Evolutionary conservation across 2,888 invertebrate genomes (phyloP).

Genomic region (Plebejus anna): DNA sequence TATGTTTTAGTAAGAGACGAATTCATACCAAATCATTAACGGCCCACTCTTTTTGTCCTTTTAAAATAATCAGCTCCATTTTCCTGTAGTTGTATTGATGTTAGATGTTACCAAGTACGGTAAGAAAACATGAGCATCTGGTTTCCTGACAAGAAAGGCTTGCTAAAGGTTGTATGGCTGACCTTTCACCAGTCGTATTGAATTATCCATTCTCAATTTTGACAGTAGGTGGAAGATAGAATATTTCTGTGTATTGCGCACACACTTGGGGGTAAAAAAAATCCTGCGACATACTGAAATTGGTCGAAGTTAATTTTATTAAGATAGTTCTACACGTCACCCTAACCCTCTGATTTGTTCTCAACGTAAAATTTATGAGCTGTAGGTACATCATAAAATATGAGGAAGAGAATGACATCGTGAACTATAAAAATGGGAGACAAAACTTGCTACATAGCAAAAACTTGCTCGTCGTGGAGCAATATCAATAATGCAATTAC

Average conservation of each 20-base stretch:
- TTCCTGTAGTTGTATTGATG: too few relatives aligned
- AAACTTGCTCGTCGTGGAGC: not conserved
- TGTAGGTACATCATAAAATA: not conserved
- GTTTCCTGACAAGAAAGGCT: too few relatives aligned
- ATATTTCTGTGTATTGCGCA: not conserved
- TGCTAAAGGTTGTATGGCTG: too few relatives aligned
- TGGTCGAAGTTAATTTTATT: not conserved
- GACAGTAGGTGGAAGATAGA: too few relatives aligned
- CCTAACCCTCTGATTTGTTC: not conserved
- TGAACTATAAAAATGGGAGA: slow-evolving; percentile 6
- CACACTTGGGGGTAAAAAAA: not conserved
- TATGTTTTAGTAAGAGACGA: not conserved
- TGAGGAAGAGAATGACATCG: not conserved
- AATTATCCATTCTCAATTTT: too few relatives aligned
- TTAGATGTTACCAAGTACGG: too few relatives aligned
- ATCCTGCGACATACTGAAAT: not conserved
- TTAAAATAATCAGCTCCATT: too few relatives aligned
- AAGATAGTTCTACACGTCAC: not conserved
- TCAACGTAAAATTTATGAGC: not conserved
- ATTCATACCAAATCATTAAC: not conserved
- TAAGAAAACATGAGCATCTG: too few relatives aligned
- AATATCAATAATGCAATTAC: slow-evolving; percentile 12
- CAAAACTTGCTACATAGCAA: slow-evolving; percentile 5
- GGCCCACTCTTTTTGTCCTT: not conserved
- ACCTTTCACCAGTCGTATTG: too few relatives aligned